Base-by-base conservation (phyloP, 2,797 vertebrate genomes). In the Darevskia nairensis region DNA sequence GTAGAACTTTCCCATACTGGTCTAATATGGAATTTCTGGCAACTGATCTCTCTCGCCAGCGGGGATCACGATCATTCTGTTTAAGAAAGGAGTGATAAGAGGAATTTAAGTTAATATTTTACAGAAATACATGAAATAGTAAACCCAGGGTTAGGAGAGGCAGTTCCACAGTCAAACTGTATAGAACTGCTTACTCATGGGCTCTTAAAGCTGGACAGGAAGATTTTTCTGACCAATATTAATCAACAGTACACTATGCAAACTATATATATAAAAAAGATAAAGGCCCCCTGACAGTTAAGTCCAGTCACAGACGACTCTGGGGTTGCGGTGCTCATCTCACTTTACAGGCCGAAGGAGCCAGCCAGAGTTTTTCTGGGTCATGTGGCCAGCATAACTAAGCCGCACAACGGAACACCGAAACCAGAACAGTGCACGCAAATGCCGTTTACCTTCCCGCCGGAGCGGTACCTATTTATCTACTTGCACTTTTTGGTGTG, bases 21-120 rank as follows among this genome's bases (percentile, higher is more conserved):
- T 98, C 98, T 93, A 99, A 88, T 39, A 99, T 97, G 29, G 98
- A 97, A 96, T 99, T 99, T 93, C 98, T 98, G 41, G 96, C 97
- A 94, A 97, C 96, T 39, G 97, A 97, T 92, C 98, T 96, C 80
- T 99, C 98, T 94, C 98, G 97, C 88, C 98, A 95, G 90, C 95
- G 97, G 93, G 98, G 98, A 94, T 99, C 98, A 83, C 96, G 94
- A 91, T 98, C 98, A 79, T 97, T 98, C 99, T 99, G 93, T 85
- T 46, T 17, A 94, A 95, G 0, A 89, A 27, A 91, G 1, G 25
- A 86, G 41, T 61, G 85, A 69, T 61, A 77, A 32, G 69, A 78
- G 17, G 32, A 68, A 10, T n/a, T 59, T 59, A 68, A 83, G 72
- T 50, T 10, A 50, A 23, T 23, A 23, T n/a, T 74, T 68, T 25